These are phyloP conservation scores for Andrena minutula DNA, from an alignment of 2,888 invertebrate species.

Conservation along the genomic window DNA sequence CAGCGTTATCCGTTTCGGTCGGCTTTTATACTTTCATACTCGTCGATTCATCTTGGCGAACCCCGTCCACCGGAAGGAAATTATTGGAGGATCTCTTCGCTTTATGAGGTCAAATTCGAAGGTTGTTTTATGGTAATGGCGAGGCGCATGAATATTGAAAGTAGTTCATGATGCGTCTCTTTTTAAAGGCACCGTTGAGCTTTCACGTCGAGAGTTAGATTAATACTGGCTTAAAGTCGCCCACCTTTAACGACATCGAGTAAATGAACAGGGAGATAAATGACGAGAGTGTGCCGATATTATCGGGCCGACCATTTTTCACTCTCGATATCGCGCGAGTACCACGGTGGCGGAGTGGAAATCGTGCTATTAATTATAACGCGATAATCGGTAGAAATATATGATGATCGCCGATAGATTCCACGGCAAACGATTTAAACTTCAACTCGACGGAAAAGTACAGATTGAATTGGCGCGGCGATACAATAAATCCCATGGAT, in stretches of 20 bases:
- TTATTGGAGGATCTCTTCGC: conserved; percentile 10
- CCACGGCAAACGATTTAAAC: conserved; percentile 36
- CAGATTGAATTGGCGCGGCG: conserved; percentile 27
- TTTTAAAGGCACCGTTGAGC: conserved; percentile 14
- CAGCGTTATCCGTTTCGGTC: neutral
- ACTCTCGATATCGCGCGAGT: conserved; percentile 60
- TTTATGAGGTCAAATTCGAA: conserved; percentile 27
- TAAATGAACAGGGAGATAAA: conserved; percentile 70
- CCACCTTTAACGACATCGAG: conserved; percentile 61
- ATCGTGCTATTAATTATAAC: conserved; percentile 67
- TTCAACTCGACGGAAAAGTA: conserved; percentile 12
- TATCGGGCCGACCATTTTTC: conserved; percentile 70
- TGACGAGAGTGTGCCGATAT: conserved; percentile 67
- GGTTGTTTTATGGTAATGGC: conserved; percentile 50
- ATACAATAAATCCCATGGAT: conserved; percentile 7
- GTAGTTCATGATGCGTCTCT: conserved; percentile 39
- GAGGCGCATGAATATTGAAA: conserved; percentile 52
- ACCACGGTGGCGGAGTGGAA: conserved; percentile 39
- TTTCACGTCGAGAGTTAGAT: conserved; percentile 45
- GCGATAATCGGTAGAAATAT: conserved; percentile 66
- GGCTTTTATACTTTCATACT: conserved; percentile 2
- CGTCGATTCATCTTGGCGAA: neutral
- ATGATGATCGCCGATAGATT: conserved; percentile 47
- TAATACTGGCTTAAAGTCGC: conserved; percentile 63
- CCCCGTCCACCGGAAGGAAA: neutral